A percentile compares a stretch with the other conserved stretches of the same genome.
Conservation (phyloP, 2,113 vertebrate genomes). For the Psittacus erithacus region DNA sequence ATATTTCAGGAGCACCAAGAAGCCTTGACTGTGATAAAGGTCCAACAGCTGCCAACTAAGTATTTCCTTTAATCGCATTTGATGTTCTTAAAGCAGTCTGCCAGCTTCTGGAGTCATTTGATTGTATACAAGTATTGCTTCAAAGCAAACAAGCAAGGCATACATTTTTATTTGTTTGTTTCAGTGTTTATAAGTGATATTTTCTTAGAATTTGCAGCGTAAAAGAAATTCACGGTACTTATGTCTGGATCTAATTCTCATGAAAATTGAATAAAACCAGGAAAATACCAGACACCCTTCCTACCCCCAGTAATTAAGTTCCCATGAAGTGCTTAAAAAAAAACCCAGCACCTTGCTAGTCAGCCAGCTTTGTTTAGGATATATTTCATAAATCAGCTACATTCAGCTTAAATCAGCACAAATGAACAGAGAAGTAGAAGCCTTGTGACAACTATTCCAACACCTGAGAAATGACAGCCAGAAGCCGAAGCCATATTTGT, state of each 20-base stretch:
- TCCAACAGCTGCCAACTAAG: background rate
- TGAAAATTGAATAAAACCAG: conserved; percentile 28
- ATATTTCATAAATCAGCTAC: background rate
- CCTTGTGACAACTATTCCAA: background rate
- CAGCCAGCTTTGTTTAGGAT: conserved; percentile 8
- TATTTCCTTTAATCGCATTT: conserved; percentile 53
- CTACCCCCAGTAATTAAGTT: conserved; percentile 27
- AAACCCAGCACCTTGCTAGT: background rate
- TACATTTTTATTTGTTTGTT: conserved; percentile 59
- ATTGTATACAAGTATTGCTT: conserved; percentile 53
- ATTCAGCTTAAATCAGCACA: conserved; percentile 37
- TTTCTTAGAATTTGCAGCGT: conserved; percentile 15
- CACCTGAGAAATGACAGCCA: conserved; percentile 29
- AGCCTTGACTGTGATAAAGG: conserved; percentile 24
- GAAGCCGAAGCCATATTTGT: background rate
- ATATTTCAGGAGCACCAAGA: background rate
- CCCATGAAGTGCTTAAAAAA: background rate
- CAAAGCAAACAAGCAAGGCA: conserved; percentile 54
- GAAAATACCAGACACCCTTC: background rate
- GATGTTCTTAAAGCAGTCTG: conserved; percentile 52
- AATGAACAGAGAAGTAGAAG: background rate
- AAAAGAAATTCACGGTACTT: conserved; percentile 30
- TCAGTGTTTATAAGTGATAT: conserved; percentile 32
- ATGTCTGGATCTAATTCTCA: conserved; percentile 10
- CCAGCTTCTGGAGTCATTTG: conserved; percentile 50